Percentiles rank a stretch among this genome's conserved stretches.
Evolutionary conservation across 2,113 vertebrate species (phyloP).

Genomic region (Pyrgilauda ruficollis): DNA sequence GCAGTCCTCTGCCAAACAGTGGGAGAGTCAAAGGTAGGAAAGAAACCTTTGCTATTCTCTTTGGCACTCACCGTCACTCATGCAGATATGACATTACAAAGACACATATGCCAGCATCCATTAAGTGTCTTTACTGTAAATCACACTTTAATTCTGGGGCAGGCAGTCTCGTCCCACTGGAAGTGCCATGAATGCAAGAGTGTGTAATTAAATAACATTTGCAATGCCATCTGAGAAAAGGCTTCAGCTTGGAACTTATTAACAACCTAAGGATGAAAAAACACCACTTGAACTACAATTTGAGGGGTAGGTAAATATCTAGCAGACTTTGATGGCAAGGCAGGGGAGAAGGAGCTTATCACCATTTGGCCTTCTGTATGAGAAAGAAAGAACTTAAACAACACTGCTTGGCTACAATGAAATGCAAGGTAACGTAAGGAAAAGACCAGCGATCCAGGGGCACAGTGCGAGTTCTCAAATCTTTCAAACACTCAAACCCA

Average conservation of each 20-base stretch:
- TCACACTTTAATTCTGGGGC: neutral
- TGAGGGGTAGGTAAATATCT: neutral
- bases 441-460: neutral
- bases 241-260: neutral
- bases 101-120: neutral
- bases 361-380: neutral
- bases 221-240: neutral
- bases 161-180: neutral
- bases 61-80: neutral
- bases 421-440: neutral
- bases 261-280: neutral
- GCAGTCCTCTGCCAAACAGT: neutral
- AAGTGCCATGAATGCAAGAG: neutral
- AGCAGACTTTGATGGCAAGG: neutral
- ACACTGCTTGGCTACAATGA: neutral
- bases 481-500: neutral
- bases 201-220: neutral
- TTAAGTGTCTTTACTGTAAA: slow-evolving; percentile 13
- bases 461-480: neutral
- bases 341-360: neutral
- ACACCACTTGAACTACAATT: neutral
- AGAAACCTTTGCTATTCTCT: neutral
- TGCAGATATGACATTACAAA: neutral
- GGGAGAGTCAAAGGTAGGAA: neutral
- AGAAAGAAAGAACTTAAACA: neutral